These are phyloP conservation scores for Volucella bombylans DNA, from an alignment of 2,888 invertebrate species.

Conservation along the genomic window DNA sequence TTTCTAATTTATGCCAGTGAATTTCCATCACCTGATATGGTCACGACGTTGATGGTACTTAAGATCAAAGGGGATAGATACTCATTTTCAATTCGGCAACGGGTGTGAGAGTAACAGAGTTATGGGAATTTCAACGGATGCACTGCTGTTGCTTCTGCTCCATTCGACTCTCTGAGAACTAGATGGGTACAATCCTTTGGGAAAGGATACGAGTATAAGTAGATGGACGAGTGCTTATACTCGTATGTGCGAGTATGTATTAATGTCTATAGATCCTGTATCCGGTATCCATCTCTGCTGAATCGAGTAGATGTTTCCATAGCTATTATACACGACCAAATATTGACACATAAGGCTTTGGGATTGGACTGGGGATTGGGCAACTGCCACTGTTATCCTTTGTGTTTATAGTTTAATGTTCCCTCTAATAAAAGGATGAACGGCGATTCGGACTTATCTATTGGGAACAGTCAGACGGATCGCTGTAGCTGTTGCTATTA, in stretches of 20 bases:
- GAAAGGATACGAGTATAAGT: conserved; percentile 7
- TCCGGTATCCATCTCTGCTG: conserved; percentile 4
- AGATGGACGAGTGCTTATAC: background rate
- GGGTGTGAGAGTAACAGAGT: conserved; percentile 14
- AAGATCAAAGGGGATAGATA: conserved; percentile 62
- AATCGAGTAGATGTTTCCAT: conserved; percentile 24
- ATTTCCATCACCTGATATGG: conserved; percentile 50
- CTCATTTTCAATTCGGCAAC: conserved; percentile 50
- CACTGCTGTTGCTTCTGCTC: conserved; percentile 28
- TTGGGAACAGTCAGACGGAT: background rate
- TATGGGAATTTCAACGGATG: conserved; percentile 65
- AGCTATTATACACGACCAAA: conserved; percentile 60
- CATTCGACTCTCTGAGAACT: background rate
- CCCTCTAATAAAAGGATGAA: conserved; percentile 17
- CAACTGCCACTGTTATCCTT: conserved; percentile 25
- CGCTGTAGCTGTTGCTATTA: background rate
- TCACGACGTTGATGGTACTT: conserved; percentile 50
- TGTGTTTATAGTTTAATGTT: conserved; percentile 63
- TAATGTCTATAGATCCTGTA: background rate
- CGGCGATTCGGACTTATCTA: conserved; percentile 42
- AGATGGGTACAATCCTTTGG: background rate
- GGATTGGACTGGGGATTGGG: conserved; percentile 10
- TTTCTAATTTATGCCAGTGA: conserved; percentile 53
- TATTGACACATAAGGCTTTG: conserved; percentile 55
- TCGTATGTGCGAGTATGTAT: too few relatives aligned